phyloP scores from a whole-genome alignment of 2,113 vertebrate species.

The Upupa epops region DNA sequence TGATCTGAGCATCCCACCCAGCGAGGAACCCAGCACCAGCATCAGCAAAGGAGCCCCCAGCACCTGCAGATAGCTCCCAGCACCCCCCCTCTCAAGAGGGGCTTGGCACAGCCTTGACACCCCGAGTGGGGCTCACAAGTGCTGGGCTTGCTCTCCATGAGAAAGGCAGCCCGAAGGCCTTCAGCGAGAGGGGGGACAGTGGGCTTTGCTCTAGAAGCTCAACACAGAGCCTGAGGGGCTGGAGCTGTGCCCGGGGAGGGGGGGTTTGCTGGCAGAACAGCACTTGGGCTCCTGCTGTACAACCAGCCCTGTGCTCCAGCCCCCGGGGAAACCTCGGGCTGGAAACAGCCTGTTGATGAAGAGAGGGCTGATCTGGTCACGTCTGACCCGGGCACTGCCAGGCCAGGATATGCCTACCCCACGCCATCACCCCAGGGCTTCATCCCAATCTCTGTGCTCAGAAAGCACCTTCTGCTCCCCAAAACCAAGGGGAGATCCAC shows the following conservation, averaged over 20 bases:
- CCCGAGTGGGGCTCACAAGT: neutral
- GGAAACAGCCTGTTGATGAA: rapidly evolving
- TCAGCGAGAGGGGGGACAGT: slow-evolving; percentile 3
- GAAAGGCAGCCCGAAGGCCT: neutral
- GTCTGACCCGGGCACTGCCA: neutral
- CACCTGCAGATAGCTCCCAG: rapidly evolving
- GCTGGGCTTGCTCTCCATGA: too few relatives aligned
- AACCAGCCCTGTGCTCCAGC: neutral
- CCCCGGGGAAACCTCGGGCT: neutral
- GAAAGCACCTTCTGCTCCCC: neutral
- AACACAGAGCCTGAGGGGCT: neutral
- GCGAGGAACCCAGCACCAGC: neutral
- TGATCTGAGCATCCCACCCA: neutral
- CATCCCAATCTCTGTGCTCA: rapidly evolving
- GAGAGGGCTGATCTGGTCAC: rapidly evolving
- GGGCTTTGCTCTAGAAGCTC: neutral
- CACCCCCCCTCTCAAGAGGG: neutral
- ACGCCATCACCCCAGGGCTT: neutral
- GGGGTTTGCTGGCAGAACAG: neutral
- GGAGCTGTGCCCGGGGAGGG: neutral
- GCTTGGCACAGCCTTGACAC: neutral
- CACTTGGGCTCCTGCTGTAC: neutral
- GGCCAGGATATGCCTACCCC: neutral
- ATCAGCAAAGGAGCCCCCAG: neutral
- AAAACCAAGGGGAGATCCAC: neutral